Evolutionary conservation across 2,888 invertebrate species (phyloP), one percentile per base, ranked within the genome.

Genomic region (Caenorhabditis sp.): DNA sequence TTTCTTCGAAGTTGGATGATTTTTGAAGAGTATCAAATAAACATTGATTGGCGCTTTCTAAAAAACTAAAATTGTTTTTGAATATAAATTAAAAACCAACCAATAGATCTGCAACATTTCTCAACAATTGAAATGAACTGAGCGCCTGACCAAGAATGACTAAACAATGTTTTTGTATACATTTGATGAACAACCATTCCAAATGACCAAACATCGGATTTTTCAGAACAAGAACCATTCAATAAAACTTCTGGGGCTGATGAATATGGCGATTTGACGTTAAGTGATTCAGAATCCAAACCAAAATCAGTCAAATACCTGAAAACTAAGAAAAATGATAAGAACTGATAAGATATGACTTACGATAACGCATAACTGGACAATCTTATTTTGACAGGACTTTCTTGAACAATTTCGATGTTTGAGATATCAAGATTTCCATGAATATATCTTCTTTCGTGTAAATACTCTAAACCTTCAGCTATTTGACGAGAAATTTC

Each of bases 201-300:
- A 70, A 95, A 90, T 0, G 95, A 92, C 97, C 97, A 99, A 31
- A 95, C 91, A 89, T 99, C 97, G 21, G 92, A 92, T 88, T 94
- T 23, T 68, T 65, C 2, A 58, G 72, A 21, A 58, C 58, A 0
- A 54, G n/a, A 38, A 58, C 67, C 17, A 53, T n/a, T 26, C 8
- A 23, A 56, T 21, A 56, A 56, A n/a, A n/a, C 23, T 56, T 25
- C 27, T 26, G 56, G 27, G 23, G 25, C 62, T 62, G 25, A 43
- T 17, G 14, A 43, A 43, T 43, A 43, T 14, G 43, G 43, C 17
- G 43, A 65, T 25, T 1, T 58, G 38, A 14, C 58, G 65, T 17
- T 38, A 38, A 38, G 3, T 58, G 38, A 58, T 36, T 58, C 63
- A 1, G 61, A 50, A 25, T 68, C 63, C 21, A 56, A 53, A 49